These are phyloP conservation scores for Callospermophilus lateralis DNA, from an alignment of 2,113 vertebrate species.

Conservation along the genomic window DNA sequence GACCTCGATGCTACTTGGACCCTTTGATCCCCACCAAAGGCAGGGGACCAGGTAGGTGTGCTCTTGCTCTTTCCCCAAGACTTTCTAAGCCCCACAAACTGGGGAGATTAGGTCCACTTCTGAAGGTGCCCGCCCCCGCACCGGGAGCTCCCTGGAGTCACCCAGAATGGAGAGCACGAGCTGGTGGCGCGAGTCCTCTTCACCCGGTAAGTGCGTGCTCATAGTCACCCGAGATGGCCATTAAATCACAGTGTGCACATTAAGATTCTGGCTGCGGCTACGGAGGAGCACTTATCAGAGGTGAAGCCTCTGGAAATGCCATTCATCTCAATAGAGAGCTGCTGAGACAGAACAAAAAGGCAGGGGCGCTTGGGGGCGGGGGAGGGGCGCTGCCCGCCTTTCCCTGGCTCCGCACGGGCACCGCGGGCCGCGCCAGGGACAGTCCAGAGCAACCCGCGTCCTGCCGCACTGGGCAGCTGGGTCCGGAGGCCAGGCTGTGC, in stretches of 20 bases:
- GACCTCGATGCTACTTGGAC: not conserved
- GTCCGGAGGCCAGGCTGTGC: not conserved
- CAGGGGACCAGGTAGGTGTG: not conserved
- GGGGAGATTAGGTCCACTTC: not conserved
- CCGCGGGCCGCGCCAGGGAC: not conserved
- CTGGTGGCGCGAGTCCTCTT: not conserved
- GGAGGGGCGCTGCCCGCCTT: fast-evolving
- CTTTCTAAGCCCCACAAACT: not conserved
- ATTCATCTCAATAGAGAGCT: slow-evolving; percentile 75
- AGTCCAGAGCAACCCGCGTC: not conserved
- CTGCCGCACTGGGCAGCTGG: fast-evolving
- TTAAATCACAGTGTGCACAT: slow-evolving; percentile 67
- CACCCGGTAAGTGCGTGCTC: not conserved
- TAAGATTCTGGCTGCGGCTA: slow-evolving; percentile 60
- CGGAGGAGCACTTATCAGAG: slow-evolving; percentile 64
- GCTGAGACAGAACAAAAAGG: slow-evolving; percentile 64
- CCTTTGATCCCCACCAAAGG: not conserved
- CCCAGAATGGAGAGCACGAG: not conserved
- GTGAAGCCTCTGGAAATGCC: slow-evolving; percentile 70
- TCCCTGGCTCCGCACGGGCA: fast-evolving
- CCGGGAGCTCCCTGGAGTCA: not conserved
- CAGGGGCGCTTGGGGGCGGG: fast-evolving
- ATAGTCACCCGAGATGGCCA: not conserved
- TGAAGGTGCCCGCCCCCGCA: not conserved
- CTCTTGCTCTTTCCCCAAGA: not conserved